These are phyloP conservation scores for Galeruca laticollis DNA, from an alignment of 2,888 invertebrate species.

Conservation along the genomic window DNA sequence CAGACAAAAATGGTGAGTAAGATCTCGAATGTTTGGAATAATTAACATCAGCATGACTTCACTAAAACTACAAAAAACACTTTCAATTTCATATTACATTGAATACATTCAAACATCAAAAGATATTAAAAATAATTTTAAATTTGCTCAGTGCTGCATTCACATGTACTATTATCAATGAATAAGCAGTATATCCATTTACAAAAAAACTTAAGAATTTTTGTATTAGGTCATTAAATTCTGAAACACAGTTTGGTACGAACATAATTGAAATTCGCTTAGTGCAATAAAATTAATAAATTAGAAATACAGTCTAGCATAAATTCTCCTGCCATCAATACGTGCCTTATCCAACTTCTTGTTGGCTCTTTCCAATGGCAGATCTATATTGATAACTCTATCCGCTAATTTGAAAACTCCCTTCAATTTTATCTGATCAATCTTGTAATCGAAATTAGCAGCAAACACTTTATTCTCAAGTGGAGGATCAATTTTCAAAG, in stretches of 20 bases:
- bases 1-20: too few relatives aligned
- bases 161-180: too few relatives aligned
- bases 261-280: too few relatives aligned
- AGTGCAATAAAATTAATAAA: background rate
- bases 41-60: background rate
- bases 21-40: background rate
- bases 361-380: slow-evolving; percentile 89
- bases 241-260: background rate
- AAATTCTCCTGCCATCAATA: slow-evolving; percentile 90
- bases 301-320: slow-evolving; percentile 82
- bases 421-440: slow-evolving; percentile 42
- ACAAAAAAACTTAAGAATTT: background rate
- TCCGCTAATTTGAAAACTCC: slow-evolving; percentile 77
- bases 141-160: background rate
- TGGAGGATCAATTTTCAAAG: slow-evolving; percentile 92
- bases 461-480: slow-evolving; percentile 96
- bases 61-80: background rate
- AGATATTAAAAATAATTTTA: background rate
- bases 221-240: background rate
- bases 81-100: background rate
- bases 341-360: slow-evolving; percentile 92
- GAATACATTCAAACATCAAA: background rate
- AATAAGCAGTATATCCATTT: too few relatives aligned
- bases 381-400: slow-evolving; percentile 90
- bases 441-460: slow-evolving; percentile 67